Base-by-base conservation (phyloP, 2,888 invertebrate genomes). In the Luperina testacea region DNA sequence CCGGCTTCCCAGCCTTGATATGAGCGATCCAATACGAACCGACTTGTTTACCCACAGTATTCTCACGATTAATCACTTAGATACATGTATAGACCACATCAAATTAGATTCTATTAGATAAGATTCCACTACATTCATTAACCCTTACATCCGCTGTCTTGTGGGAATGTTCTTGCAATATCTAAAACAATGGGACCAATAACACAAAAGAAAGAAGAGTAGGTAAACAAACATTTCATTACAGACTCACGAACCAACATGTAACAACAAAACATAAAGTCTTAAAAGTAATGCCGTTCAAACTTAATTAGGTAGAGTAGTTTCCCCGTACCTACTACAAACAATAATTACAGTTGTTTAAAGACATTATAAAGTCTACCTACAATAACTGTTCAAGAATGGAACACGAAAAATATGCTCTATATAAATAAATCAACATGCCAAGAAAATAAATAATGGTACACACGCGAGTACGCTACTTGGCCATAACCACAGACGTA, bases 341-440 rank as follows among this genome's bases (percentile, higher is more conserved):
- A 73, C 45, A 75, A 73, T 63, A 73, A 76, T 74, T 83, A 83
- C 71, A 65, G 75, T 87, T 20, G 64, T 73, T 81, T 42, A 61
- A 75, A 77, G 59, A 70, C 57, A 76, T 87, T 84, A 75, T 73
- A 79, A 68, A 74, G 72, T 88, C 59, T 59, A 77, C 63, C 65
- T 63, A 76, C 69, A 72, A 69, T 45, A 77, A 74, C 63, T 73
- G 53, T 72, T 72, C 63, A 42, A 78, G 64, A 83, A 77, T 65
- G 53, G 61, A 78, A 81, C 86, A 88, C 67, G 82, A 85, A 88
- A 87, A 78, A 76, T 80, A 71, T 82, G 77, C 38, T 82, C 78
- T 77, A 74, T 78, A 77, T 80, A 81, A 81, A 87, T 88, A 85
- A 83, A 87, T 87, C 87, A 88, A 88, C 85, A 81, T 80, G 79